Base-by-base conservation (phyloP, 2,113 vertebrate genomes). In the Genyomyrus donnyi region DNA sequence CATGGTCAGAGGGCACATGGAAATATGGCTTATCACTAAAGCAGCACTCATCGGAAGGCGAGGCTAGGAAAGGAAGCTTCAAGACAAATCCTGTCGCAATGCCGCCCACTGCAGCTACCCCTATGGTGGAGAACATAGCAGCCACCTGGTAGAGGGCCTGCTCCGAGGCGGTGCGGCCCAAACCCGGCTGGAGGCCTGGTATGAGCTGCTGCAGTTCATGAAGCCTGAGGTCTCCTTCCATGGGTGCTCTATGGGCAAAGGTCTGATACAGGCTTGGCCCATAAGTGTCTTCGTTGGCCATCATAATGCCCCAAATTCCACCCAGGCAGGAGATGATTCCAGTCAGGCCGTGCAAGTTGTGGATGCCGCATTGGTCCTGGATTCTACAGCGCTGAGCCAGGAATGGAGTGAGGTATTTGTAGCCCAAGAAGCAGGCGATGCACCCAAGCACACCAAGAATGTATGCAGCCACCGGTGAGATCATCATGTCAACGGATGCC, bases 1-100 rank as follows among this genome's bases (percentile, higher is more conserved):
- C 56, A 90, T 93, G 94, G 85, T 95, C 93, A 1, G 92, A 92
- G 1, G 94, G 95, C 62, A 94, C 42, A 31, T 95, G 93, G 62
- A 97, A 96, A 91, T 96, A 96, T 39, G 94, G 35, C 0, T 93
- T 91, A 27, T 97, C 96, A 0, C 96, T 93, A 1, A 96, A 96
- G 92, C 96, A 96, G 80, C 94, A 92, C 4, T 66, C 45, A 66
- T 96, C 92, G 0, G 95, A 90, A 0, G 94, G 96, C 3, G 8
- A 94, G 0, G 94, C 93, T 92, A 97, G 90, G 89, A 92, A 95
- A 35, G 95, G 93, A 83, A 96, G 48, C n/a, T 93, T 95, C 88
- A 97, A 91, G 0, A 66, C n/a, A 0, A 93, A 8, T 0, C 96
- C 96, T 0, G 94, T 93, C 17, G 96, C 70, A 7, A 92, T 89